Conservation (phyloP, 2,888 invertebrate genomes). For the Chloromyia formosa region DNA sequence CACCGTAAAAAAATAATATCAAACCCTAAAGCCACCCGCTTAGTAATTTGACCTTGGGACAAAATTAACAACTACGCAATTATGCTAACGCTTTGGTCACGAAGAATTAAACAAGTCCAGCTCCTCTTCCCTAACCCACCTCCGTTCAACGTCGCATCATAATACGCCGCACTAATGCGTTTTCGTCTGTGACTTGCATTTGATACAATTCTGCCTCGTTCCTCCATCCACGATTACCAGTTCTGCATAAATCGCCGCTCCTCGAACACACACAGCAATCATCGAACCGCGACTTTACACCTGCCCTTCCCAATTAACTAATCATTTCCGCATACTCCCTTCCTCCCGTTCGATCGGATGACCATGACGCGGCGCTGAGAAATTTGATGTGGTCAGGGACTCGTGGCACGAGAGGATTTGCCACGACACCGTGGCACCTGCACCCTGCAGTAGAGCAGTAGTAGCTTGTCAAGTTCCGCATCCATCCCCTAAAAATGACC, state of each 20-base stretch:
- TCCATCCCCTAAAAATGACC: slow-evolving; percentile 20
- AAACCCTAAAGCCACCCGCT: too few relatives aligned
- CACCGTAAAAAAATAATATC: too few relatives aligned
- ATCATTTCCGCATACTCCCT: slow-evolving; percentile 21
- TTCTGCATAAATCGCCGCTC: background rate
- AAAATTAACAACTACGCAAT: too few relatives aligned
- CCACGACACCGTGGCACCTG: background rate
- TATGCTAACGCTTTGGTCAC: too few relatives aligned
- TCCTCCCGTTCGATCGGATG: background rate
- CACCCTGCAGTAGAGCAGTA: slow-evolving; percentile 9
- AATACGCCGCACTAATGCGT: too few relatives aligned
- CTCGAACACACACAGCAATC: background rate
- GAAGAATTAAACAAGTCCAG: too few relatives aligned
- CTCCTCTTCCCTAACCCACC: too few relatives aligned
- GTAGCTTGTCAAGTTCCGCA: slow-evolving; percentile 21
- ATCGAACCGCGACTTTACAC: slow-evolving; percentile 29
- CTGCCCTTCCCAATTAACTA: slow-evolving; percentile 40
- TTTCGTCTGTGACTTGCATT: too few relatives aligned
- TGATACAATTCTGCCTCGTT: background rate
- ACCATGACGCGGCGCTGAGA: background rate
- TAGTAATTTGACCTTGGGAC: too few relatives aligned
- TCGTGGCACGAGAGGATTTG: background rate
- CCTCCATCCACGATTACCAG: background rate
- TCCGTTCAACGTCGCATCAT: too few relatives aligned
- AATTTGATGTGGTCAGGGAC: background rate